Percentiles rank a stretch among this genome's conserved stretches.
Evolutionary conservation across 2,113 vertebrate species (phyloP).

Genomic region (Chiloscyllium plagiosum): DNA sequence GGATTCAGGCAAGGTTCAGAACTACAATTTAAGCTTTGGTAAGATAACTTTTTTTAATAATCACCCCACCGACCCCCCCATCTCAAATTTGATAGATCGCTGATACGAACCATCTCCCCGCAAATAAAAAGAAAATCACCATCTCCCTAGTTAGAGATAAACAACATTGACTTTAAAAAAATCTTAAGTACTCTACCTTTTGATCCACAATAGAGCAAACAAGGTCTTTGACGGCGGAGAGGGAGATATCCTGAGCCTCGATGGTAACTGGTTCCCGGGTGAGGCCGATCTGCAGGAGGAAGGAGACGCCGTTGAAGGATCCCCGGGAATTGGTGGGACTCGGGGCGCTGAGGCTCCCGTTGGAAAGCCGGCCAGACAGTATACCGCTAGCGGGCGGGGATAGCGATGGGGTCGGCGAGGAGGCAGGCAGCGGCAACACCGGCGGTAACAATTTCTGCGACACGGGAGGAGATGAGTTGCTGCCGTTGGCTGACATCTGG

Average conservation of each 20-base stretch:
- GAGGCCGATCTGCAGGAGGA: constrained; percentile 92
- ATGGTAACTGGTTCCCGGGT: constrained; percentile 91
- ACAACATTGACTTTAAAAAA: neutral
- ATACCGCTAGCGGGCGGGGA: constrained; percentile 74
- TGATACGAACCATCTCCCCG: neutral
- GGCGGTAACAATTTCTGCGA: constrained; percentile 75
- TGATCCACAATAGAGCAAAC: constrained; percentile 97
- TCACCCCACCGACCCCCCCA: no score
- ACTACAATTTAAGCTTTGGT: neutral
- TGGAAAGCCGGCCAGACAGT: constrained; percentile 79
- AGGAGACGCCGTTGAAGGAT: constrained; percentile 84
- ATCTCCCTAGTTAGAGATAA: neutral
- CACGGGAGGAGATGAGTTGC: constrained; percentile 77
- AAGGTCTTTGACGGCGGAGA: constrained; percentile 88
- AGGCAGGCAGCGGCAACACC: constrained; percentile 58
- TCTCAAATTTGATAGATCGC: neutral
- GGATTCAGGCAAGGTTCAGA: neutral
- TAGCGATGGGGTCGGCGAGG: constrained; percentile 62
- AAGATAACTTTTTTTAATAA: neutral
- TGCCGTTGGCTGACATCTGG: constrained; percentile 87
- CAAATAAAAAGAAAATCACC: no score
- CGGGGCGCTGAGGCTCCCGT: constrained; percentile 80
- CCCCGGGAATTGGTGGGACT: constrained; percentile 85
- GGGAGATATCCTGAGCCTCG: constrained; percentile 83
- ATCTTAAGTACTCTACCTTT: constrained; percentile 68